These are phyloP conservation scores for Heliconius congener DNA, from an alignment of 1,140 invertebrate species.

Conservation along the genomic window DNA sequence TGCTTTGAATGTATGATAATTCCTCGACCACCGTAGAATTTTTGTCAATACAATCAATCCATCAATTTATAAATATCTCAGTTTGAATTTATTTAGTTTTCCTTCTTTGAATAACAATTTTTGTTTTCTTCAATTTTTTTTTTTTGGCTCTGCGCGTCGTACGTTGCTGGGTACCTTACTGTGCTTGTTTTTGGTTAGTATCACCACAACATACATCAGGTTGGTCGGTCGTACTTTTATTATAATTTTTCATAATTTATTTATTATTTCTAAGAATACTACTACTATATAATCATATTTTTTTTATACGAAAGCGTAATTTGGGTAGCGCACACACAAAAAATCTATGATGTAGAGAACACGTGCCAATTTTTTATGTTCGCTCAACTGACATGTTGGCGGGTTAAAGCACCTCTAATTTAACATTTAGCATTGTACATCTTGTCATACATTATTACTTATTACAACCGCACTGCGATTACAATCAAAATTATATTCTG, in stretches of 20 bases:
- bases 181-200: not conserved
- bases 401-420: conserved; percentile 37
- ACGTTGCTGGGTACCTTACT: not conserved
- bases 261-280: conserved; percentile 9
- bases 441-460: conserved; percentile 9
- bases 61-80: conserved; percentile 13
- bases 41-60: conserved; percentile 20
- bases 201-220: not conserved
- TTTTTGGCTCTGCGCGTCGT: not conserved
- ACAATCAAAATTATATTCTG: not conserved
- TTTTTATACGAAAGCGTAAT: conserved; percentile 33
- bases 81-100: conserved; percentile 15
- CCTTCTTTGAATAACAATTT: conserved; percentile 22
- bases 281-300: not conserved
- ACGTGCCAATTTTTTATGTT: conserved; percentile 42
- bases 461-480: conserved; percentile 6
- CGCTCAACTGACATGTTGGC: conserved; percentile 34
- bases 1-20: conserved; percentile 50
- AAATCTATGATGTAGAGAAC: conserved; percentile 34
- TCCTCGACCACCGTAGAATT: conserved; percentile 41
- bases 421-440: conserved; percentile 27
- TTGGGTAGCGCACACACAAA: conserved; percentile 31
- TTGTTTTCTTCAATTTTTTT: conserved; percentile 20
- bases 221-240: not conserved
- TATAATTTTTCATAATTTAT: not conserved